A percentile compares a stretch with the other conserved stretches of the same genome.
phyloP scores from a whole-genome alignment of 2,797 vertebrate species.

The Enteromius afrohamiltoni region DNA sequence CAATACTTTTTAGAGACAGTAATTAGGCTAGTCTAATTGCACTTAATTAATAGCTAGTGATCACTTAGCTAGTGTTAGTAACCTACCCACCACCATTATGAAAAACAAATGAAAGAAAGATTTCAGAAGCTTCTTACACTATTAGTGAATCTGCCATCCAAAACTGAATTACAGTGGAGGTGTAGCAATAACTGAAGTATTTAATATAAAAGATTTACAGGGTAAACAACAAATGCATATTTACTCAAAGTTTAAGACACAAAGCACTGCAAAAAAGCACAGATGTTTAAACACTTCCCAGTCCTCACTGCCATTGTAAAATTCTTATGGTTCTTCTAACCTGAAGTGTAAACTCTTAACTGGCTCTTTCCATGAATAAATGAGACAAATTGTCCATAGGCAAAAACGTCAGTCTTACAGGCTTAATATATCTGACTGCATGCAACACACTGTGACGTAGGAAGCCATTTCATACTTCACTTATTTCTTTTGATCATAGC shows the following conservation, averaged over 20 bases:
- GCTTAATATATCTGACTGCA: slow-evolving; percentile 26
- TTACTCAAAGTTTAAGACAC: not conserved
- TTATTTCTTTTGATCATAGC: slow-evolving; percentile 67
- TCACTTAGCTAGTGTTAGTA: not conserved
- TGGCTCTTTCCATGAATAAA: slow-evolving; percentile 5
- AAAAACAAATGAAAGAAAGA: not conserved
- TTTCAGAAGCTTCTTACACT: not conserved
- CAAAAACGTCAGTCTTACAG: slow-evolving; percentile 58
- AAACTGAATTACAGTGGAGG: not conserved
- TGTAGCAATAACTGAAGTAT: not conserved
- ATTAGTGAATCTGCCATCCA: too few species aligned
- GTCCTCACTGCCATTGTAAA: not conserved
- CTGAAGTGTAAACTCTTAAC: slow-evolving; percentile 14
- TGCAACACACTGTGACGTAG: slow-evolving; percentile 66
- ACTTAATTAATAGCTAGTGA: not conserved
- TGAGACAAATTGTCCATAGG: not conserved
- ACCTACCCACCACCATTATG: not conserved
- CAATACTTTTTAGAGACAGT: not conserved
- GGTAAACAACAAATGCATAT: not conserved
- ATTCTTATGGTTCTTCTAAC: not conserved
- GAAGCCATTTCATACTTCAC: slow-evolving; percentile 76
- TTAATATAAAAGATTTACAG: not conserved
- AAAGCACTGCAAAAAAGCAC: not conserved
- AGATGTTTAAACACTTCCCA: not conserved
- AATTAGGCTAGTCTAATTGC: not conserved